Conservation (phyloP, 1,140 invertebrate genomes). For the Galleria mellonella region DNA sequence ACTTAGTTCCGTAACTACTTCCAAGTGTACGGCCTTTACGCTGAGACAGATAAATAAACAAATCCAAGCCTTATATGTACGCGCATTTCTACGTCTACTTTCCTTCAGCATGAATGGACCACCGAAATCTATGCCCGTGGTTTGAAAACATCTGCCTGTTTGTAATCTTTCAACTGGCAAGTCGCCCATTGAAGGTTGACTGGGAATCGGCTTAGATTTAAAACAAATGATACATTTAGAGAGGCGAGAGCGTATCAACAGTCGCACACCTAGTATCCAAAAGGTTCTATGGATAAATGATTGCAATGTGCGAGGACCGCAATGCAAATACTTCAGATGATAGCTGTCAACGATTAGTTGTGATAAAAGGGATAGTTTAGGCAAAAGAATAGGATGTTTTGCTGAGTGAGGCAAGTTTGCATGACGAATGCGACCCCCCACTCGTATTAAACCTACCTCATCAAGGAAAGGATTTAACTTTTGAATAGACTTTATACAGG, state of each 20-base stretch:
- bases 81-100: neutral
- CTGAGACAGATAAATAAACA: neutral
- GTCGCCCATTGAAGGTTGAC: neutral
- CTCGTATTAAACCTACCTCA: neutral
- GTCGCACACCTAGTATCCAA: neutral
- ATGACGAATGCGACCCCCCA: neutral
- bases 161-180: neutral
- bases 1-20: neutral
- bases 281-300: neutral
- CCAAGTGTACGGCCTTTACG: neutral
- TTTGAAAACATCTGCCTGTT: neutral
- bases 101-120: neutral
- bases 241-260: neutral
- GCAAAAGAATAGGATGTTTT: neutral
- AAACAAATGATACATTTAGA: neutral
- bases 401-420: neutral
- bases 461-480: slow-evolving; percentile 1
- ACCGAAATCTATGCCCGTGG: neutral
- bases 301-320: neutral
- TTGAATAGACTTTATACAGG: neutral
- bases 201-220: neutral
- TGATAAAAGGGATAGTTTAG: neutral
- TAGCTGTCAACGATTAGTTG: neutral
- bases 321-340: neutral
- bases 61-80: neutral